A percentile compares a stretch with the other conserved stretches of the same genome.
These are phyloP conservation scores for Megaceryle torquata DNA, from an alignment of 2,113 vertebrate genomes.

Conservation along the genomic window DNA sequence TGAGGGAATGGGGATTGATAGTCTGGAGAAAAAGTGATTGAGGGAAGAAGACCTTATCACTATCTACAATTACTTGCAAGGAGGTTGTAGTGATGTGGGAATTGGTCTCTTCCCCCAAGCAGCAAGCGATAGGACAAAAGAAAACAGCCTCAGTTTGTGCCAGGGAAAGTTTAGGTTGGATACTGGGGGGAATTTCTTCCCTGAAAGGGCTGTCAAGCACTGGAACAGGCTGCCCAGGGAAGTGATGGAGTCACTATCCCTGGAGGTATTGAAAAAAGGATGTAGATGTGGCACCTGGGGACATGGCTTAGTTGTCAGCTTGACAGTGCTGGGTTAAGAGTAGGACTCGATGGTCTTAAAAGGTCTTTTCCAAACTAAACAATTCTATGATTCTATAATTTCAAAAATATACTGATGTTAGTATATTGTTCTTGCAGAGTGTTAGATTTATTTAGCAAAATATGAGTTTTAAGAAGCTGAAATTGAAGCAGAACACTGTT, in stretches of 20 bases:
- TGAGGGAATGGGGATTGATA: neutral
- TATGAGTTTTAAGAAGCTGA: neutral
- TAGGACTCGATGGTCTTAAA: neutral
- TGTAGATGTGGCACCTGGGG: neutral
- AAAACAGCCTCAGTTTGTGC: neutral
- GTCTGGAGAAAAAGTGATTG: neutral
- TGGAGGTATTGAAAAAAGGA: too few relatives aligned
- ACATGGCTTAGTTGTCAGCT: neutral
- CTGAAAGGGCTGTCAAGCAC: too few relatives aligned
- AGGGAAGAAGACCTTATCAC: neutral
- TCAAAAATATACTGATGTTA: neutral
- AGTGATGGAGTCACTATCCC: too few relatives aligned
- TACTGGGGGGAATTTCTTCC: neutral
- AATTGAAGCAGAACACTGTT: neutral
- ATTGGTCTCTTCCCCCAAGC: neutral
- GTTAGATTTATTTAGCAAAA: neutral
- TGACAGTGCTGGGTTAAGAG: rapidly evolving
- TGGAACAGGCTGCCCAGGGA: too few relatives aligned
- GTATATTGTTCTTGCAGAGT: neutral
- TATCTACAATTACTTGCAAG: neutral
- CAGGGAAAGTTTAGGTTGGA: neutral
- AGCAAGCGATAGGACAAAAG: neutral
- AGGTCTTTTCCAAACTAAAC: neutral
- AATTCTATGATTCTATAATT: neutral
- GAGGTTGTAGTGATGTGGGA: neutral